phyloP scores from a whole-genome alignment of 2,113 vertebrate genomes.

The Jaculus jaculus region DNA sequence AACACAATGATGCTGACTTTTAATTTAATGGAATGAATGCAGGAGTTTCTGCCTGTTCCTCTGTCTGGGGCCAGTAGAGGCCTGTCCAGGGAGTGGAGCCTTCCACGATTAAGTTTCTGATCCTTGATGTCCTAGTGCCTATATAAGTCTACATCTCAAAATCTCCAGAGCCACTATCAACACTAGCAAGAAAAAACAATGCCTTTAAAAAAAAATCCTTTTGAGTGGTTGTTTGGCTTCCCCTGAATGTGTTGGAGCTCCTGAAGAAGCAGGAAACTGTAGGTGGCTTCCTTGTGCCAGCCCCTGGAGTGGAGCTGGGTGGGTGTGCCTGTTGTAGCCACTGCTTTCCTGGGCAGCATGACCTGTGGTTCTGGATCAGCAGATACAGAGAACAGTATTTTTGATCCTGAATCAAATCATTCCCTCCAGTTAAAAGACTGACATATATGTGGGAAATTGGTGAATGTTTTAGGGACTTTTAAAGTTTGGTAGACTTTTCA shows the following conservation, averaged over 20 bases:
- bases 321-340: not conserved
- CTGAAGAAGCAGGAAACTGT: not conserved
- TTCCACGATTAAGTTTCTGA: not conserved
- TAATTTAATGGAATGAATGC: not conserved
- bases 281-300: not conserved
- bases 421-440: not conserved
- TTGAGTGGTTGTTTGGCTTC: not conserved
- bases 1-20: not conserved
- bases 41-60: not conserved
- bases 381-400: constrained; percentile 32
- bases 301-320: not conserved
- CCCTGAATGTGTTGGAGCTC: not conserved
- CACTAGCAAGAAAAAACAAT: not conserved
- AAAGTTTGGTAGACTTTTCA: constrained; percentile 18
- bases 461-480: not conserved
- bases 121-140: not conserved
- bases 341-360: not conserved
- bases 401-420: not conserved
- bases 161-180: not conserved
- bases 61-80: not conserved
- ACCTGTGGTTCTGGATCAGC: constrained; percentile 28
- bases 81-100: not conserved
- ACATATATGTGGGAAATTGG: not conserved
- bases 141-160: not conserved
- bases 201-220: too few relatives aligned